A percentile compares a stretch with the other conserved stretches of the same genome.
Evolutionary conservation across 2,113 vertebrate species (phyloP).

Genomic region (Percopsis transmontana): DNA sequence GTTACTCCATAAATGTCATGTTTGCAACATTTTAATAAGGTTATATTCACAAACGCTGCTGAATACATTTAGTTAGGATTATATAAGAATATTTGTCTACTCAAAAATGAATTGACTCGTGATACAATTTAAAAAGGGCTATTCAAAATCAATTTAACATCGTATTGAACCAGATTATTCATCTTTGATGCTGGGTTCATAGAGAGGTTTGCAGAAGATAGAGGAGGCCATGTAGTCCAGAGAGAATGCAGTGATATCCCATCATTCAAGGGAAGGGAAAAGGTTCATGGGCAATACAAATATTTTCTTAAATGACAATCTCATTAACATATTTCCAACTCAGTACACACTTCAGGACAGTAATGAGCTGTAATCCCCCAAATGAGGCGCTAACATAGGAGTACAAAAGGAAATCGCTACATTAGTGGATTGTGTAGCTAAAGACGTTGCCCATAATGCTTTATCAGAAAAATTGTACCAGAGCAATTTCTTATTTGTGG

Average conservation of each 20-base stretch:
- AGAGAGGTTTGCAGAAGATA: slow-evolving; percentile 5
- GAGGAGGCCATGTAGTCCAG: slow-evolving; percentile 30
- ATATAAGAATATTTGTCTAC: too few species aligned
- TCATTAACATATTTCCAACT: slow-evolving; percentile 16
- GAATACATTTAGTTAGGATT: too few species aligned
- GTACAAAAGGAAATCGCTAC: slow-evolving; percentile 9
- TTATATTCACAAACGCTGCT: too few species aligned
- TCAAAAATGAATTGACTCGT: slow-evolving; percentile 2
- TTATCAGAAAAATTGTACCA: slow-evolving; percentile 21
- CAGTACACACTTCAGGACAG: neutral
- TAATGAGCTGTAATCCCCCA: neutral
- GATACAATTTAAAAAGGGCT: neutral
- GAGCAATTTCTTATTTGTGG: slow-evolving; percentile 40
- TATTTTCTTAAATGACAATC: slow-evolving; percentile 5
- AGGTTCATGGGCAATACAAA: slow-evolving; percentile 13
- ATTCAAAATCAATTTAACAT: slow-evolving; percentile 18
- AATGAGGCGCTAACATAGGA: neutral
- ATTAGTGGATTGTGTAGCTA: neutral
- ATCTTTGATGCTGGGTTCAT: slow-evolving; percentile 18
- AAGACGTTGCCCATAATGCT: neutral
- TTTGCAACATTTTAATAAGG: too few species aligned
- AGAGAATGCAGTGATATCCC: slow-evolving; percentile 5
- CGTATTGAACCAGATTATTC: slow-evolving; percentile 15
- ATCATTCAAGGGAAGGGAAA: neutral
- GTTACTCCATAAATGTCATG: too few species aligned